Percentiles rank a stretch among this genome's conserved stretches.
Evolutionary conservation across 2,888 invertebrate species (phyloP).

Genomic region (Phasia obesa): DNA sequence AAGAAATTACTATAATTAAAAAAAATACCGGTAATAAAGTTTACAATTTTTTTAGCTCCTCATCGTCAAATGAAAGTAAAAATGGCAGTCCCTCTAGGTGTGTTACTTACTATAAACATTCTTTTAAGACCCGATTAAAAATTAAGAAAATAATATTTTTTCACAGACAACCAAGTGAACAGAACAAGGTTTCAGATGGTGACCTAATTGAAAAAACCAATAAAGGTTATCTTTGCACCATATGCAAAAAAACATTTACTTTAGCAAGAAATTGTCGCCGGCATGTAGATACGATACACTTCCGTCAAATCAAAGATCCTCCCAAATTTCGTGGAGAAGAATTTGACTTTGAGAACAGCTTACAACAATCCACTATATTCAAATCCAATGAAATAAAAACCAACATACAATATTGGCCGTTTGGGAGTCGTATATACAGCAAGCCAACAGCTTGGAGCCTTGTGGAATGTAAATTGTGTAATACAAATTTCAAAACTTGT

Average conservation of each 20-base stretch:
- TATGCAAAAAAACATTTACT: conserved; percentile 78
- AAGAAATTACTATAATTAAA: no score
- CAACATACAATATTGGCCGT: conserved; percentile 73
- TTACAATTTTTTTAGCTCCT: conserved; percentile 7
- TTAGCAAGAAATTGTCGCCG: conserved; percentile 78
- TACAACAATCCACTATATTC: no score
- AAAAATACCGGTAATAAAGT: no score
- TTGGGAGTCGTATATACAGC: conserved; percentile 76
- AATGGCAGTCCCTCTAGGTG: not conserved
- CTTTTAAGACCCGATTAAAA: not conserved
- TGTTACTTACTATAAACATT: not conserved
- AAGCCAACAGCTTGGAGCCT: conserved; percentile 73
- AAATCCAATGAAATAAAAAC: conserved; percentile 72
- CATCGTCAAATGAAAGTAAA: not conserved
- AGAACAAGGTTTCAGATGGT: conserved; percentile 38
- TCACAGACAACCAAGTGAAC: not conserved
- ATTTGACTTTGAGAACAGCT: conserved; percentile 2
- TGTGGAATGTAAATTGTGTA: conserved; percentile 80
- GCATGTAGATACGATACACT: conserved; percentile 75
- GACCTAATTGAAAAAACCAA: conserved; percentile 21
- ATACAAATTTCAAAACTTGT: conserved; percentile 73
- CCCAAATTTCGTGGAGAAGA: not conserved
- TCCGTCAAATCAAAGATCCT: conserved; percentile 70
- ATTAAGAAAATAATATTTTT: not conserved
- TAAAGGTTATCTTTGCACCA: conserved; percentile 75